Base-by-base conservation (phyloP, 2,113 vertebrate genomes). In the Lates calcarifer region DNA sequence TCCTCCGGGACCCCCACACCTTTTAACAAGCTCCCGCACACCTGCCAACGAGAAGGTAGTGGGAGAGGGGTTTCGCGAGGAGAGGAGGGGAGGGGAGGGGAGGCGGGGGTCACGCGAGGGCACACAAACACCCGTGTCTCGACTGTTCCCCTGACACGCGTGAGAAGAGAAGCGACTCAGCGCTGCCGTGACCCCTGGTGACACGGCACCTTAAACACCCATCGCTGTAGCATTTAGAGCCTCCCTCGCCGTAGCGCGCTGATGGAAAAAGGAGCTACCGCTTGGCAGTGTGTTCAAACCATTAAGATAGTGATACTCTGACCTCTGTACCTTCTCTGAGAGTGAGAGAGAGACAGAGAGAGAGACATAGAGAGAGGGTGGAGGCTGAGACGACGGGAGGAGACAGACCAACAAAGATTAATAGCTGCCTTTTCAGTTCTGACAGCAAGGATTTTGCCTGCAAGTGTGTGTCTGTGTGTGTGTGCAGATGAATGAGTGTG, bases 351-450 rank as follows among this genome's bases (percentile, higher is more conserved):
- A 58, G 49, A 51, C 5, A 49, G 5, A 63, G 18, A 49, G 1
- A 49, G 47, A 49, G 14, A 63, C 22, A 51, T 7, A 51, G 0
- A 51, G n/a, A 56, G 60, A 41, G 24, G 13, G 37, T 8, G 35
- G 51, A 74, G 53, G 29, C 20, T 47, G 79, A 69, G 55, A 84
- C 66, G 72, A 61, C 57, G 62, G 65, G 67, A 70, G 73, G 81
- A 71, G 83, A 90, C 82, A 85, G 89, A 93, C 79, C 80, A 92
- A 86, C 83, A 83, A 75, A 91, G 91, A 94, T 93, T 92, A 93
- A 93, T 92, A 90, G 90, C 85, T 81, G 77, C 86, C 65, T 87
- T 91, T 92, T 92, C 80, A 68, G 72, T 81, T 79, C 81, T 17
- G 73, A 84, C 84, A 79, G 81, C 79, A 39, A 10, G 28, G 43